phyloP scores from a whole-genome alignment of 2,113 vertebrate species.

The Cebus imitator region DNA sequence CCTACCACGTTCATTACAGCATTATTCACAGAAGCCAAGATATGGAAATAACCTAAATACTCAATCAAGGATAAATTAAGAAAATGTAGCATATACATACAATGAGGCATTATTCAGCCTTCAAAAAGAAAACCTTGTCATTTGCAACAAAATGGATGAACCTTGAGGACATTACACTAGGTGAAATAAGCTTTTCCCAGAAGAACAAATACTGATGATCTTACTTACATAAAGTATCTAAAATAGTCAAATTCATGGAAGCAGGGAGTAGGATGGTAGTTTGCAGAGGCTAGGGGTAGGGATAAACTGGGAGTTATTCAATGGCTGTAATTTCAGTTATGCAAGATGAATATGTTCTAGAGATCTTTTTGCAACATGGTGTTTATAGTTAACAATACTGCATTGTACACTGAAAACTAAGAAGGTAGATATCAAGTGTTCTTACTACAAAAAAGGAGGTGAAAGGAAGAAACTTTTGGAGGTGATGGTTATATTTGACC shows the following conservation, averaged over 20 bases:
- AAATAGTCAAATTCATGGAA: neutral
- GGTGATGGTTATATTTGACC: neutral
- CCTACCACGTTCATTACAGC: neutral
- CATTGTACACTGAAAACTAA: neutral
- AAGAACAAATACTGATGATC: neutral
- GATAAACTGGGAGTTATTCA: neutral
- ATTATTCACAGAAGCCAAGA: neutral
- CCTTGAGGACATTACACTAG: neutral
- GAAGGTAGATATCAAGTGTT: neutral
- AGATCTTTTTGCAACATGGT: neutral
- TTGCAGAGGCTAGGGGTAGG: neutral
- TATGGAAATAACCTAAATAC: neutral
- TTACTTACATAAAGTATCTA: neutral
- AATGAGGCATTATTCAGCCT: neutral
- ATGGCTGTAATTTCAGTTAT: neutral
- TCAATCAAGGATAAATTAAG: neutral
- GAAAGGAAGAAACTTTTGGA: neutral
- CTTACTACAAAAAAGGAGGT: neutral
- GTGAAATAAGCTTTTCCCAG: neutral
- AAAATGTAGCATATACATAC: neutral
- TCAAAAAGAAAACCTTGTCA: neutral
- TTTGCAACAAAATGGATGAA: neutral
- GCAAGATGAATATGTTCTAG: neutral
- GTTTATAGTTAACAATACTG: neutral
- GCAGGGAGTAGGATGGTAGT: neutral